phyloP scores from a whole-genome alignment of 2,797 vertebrate species.

The Amniataba percoides region DNA sequence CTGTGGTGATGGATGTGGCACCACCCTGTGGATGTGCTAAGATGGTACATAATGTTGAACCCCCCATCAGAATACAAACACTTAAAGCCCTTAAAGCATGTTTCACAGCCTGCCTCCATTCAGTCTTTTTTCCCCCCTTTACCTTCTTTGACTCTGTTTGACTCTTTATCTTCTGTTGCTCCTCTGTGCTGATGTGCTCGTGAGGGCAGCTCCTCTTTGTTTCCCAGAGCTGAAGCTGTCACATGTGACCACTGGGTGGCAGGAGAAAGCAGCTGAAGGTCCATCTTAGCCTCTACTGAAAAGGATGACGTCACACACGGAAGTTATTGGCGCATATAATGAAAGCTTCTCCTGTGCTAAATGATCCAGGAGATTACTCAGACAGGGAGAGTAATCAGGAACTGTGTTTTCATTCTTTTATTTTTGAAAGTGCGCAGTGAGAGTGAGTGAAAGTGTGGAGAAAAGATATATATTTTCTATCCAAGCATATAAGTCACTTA shows the following conservation, averaged over 20 bases:
- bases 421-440: neutral
- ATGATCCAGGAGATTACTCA: neutral
- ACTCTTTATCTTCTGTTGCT: no score
- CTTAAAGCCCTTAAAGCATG: accelerated
- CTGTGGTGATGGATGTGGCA: conserved; percentile 23
- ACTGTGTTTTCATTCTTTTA: neutral
- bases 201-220: conserved; percentile 15
- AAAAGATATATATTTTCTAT: no score
- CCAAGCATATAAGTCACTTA: no score
- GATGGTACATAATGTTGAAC: neutral
- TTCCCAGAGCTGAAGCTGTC: neutral
- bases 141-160: no score
- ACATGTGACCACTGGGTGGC: conserved; percentile 62
- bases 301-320: conserved; percentile 63
- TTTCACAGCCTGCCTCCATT: accelerated
- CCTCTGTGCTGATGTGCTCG: neutral
- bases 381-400: neutral
- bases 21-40: conserved; percentile 40
- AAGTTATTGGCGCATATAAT: conserved; percentile 6
- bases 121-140: neutral
- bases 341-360: conserved; percentile 9
- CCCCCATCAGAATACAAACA: neutral
- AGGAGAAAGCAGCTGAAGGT: conserved; percentile 45
- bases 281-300: neutral
- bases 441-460: neutral